A percentile compares a stretch with the other conserved stretches of the same genome.
phyloP scores from a whole-genome alignment of 2,888 invertebrate species.

The Acronicta alni region DNA sequence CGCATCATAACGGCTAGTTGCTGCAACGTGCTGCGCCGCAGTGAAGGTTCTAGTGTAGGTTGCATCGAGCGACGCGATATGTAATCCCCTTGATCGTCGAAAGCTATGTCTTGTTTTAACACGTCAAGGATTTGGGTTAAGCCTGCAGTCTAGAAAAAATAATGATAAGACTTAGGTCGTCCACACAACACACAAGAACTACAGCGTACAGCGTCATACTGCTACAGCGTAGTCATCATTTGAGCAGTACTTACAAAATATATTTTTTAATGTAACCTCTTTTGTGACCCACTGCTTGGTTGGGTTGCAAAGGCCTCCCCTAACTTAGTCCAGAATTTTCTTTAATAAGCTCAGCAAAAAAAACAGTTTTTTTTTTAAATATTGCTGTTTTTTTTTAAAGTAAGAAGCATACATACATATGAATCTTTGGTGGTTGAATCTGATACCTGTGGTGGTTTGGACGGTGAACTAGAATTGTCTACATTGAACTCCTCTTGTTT shows the following conservation, averaged over 20 bases:
- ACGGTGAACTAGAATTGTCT: constrained; percentile 71
- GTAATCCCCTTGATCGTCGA: constrained; percentile 74
- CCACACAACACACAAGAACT: neutral
- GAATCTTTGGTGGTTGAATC: neutral
- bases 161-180: neutral
- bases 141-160: constrained; percentile 70
- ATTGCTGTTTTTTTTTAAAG: neutral
- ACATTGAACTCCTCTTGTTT: constrained; percentile 80
- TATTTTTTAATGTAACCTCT: too few relatives aligned
- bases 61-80: constrained; percentile 54
- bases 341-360: too few relatives aligned
- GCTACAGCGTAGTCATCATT: too few relatives aligned
- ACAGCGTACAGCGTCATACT: too few relatives aligned
- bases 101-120: constrained; percentile 79
- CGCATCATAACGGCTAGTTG: constrained; percentile 92
- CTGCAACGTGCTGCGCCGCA: constrained; percentile 91
- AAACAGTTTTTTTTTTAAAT: too few relatives aligned
- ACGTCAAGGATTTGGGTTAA: constrained; percentile 82
- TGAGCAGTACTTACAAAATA: too few relatives aligned
- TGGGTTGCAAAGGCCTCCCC: too few relatives aligned
- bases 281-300: too few relatives aligned
- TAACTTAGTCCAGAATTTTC: too few relatives aligned
- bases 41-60: constrained; percentile 90
- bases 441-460: constrained; percentile 76
- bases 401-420: neutral